Evolutionary conservation across 2,113 vertebrate genomes (phyloP).

Genomic region (Xiphias gladius): DNA sequence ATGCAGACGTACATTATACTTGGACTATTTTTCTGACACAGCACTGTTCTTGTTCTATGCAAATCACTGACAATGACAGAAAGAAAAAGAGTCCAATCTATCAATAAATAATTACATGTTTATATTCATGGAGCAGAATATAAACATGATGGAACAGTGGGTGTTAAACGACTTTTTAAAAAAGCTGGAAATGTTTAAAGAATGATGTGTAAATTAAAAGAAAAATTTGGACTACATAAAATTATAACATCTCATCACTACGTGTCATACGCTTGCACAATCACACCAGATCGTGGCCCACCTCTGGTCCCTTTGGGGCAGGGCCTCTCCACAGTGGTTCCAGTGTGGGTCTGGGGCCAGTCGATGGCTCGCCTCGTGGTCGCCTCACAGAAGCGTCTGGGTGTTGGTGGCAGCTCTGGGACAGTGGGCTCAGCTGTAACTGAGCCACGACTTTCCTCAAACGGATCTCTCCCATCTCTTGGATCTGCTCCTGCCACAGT

Average conservation of each 20-base stretch:
- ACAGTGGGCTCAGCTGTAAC: slow-evolving; percentile 88
- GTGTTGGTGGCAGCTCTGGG: slow-evolving; percentile 90
- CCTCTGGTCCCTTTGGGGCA: slow-evolving; percentile 98
- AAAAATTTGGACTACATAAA: background rate
- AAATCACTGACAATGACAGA: too few relatives aligned
- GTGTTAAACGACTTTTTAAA: background rate
- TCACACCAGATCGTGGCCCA: slow-evolving; percentile 65
- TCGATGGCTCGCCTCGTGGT: slow-evolving; percentile 90
- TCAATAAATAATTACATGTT: too few relatives aligned
- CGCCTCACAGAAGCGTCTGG: slow-evolving; percentile 93
- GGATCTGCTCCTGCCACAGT: slow-evolving; percentile 85
- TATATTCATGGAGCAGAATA: too few relatives aligned
- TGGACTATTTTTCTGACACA: too few relatives aligned
- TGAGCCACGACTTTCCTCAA: slow-evolving; percentile 84
- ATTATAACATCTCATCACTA: background rate
- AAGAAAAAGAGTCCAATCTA: too few relatives aligned
- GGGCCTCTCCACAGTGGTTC: slow-evolving; percentile 93
- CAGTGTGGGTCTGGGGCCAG: slow-evolving; percentile 97
- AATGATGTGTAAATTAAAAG: background rate
- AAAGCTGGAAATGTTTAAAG: background rate
- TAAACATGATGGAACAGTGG: background rate
- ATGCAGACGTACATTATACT: too few relatives aligned
- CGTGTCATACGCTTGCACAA: too few relatives aligned
- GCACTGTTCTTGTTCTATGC: too few relatives aligned
- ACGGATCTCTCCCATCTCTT: slow-evolving; percentile 89